Conservation (phyloP, 2,113 vertebrate genomes). For the Ornithorhynchus anatinus region DNA sequence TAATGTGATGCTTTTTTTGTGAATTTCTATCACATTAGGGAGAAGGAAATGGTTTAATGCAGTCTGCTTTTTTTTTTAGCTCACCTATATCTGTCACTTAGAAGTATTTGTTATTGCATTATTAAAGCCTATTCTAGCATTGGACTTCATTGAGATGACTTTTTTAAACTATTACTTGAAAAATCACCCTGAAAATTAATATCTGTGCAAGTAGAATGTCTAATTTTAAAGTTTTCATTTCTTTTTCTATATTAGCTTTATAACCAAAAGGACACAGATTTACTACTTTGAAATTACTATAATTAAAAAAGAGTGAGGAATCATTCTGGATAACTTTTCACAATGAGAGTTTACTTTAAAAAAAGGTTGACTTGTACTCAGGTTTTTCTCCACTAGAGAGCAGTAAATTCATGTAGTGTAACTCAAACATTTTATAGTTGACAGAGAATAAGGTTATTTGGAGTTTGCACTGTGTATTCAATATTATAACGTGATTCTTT, state of each 20-base stretch:
- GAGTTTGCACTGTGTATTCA: neutral
- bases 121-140: too few relatives aligned
- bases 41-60: too few relatives aligned
- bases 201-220: neutral
- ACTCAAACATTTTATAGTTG: neutral
- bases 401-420: constrained; percentile 35
- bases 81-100: too few relatives aligned
- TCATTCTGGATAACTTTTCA: neutral
- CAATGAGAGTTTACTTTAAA: neutral
- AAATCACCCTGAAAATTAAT: neutral
- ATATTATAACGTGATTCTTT: constrained; percentile 9
- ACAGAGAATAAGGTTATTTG: neutral
- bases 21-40: too few relatives aligned
- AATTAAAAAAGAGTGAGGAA: constrained; percentile 22
- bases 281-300: constrained; percentile 5
- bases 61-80: too few relatives aligned
- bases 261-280: neutral
- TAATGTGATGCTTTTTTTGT: too few relatives aligned
- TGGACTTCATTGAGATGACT: too few relatives aligned
- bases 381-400: constrained; percentile 63
- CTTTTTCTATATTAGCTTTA: neutral
- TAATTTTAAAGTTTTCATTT: constrained; percentile 10
- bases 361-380: neutral
- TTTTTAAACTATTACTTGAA: neutral
- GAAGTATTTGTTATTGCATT: too few relatives aligned